Conservation (phyloP, 1,140 invertebrate genomes). For the Hyposmocoma kahamanoa region DNA sequence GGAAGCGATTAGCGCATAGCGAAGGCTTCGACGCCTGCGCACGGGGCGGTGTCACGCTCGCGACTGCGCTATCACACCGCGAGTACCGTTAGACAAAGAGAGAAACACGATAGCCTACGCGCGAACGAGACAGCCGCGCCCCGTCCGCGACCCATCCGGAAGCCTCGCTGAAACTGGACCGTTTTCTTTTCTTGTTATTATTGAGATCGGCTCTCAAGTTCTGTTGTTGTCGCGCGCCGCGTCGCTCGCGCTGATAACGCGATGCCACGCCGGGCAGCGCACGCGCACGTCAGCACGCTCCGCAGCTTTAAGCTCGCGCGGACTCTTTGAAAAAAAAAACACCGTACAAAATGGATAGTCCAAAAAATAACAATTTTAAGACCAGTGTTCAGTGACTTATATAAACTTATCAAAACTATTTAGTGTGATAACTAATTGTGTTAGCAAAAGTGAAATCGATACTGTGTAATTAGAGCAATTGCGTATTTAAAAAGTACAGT, state of each 20-base stretch:
- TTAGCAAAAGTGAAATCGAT: too few species aligned
- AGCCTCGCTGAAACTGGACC: slow-evolving; percentile 72
- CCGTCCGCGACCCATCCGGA: slow-evolving; percentile 61
- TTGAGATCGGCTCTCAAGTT: slow-evolving; percentile 68
- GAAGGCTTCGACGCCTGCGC: slow-evolving; percentile 14
- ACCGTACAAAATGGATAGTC: slow-evolving; percentile 56
- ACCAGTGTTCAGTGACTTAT: too few species aligned
- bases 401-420: too few species aligned
- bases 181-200: slow-evolving; percentile 74
- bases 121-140: slow-evolving; percentile 37
- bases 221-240: slow-evolving; percentile 71
- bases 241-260: slow-evolving; percentile 70
- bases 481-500: too few species aligned
- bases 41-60: slow-evolving; percentile 46
- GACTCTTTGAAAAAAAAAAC: slow-evolving; percentile 25
- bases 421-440: too few species aligned
- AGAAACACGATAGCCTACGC: slow-evolving; percentile 33
- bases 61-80: slow-evolving; percentile 66
- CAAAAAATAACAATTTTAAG: too few species aligned
- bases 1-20: slow-evolving; percentile 18
- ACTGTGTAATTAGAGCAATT: too few species aligned
- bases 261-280: slow-evolving; percentile 59
- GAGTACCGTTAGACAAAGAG: slow-evolving; percentile 65
- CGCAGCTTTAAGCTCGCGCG: slow-evolving; percentile 56
- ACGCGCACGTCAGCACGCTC: slow-evolving; percentile 43